Conservation (phyloP, 1,140 invertebrate species). For the Euura saliciscinereae region DNA sequence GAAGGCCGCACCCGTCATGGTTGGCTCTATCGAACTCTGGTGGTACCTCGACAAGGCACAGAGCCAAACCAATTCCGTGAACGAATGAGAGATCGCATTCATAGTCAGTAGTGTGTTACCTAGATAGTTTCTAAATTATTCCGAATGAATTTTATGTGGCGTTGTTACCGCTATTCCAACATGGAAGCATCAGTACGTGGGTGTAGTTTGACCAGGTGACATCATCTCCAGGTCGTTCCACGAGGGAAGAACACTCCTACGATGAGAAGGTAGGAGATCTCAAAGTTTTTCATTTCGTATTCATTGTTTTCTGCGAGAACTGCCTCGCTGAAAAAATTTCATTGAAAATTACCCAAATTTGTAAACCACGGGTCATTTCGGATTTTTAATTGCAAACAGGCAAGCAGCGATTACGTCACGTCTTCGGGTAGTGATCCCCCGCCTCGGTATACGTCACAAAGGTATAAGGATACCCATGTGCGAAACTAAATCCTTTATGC, state of each 20-base stretch:
- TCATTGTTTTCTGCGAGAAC: too few species aligned
- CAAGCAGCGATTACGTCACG: not conserved
- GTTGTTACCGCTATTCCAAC: not conserved
- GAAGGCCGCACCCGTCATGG: constrained; percentile 54
- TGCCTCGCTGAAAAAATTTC: too few species aligned
- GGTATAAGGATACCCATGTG: too few species aligned
- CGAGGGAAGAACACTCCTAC: too few species aligned
- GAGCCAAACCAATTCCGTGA: constrained; percentile 17
- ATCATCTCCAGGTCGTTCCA: constrained; percentile 2
- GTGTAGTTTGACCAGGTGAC: constrained; percentile 36
- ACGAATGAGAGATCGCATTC: constrained; percentile 25
- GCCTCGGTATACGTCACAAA: too few species aligned
- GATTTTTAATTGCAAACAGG: too few species aligned
- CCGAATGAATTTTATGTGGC: not conserved
- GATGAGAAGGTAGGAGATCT: too few species aligned
- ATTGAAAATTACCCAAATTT: too few species aligned
- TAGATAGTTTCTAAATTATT: not conserved
- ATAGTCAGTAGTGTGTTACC: constrained; percentile 21
- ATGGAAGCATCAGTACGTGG: constrained; percentile 16
- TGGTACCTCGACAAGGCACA: constrained; percentile 10
- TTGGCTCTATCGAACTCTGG: constrained; percentile 34
- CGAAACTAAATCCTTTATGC: not conserved
- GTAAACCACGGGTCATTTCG: too few species aligned
- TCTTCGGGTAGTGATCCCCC: not conserved
- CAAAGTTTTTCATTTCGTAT: too few species aligned